Base-by-base conservation (phyloP, 2,888 invertebrate species). In the Yponomeuta plumbellus region DNA sequence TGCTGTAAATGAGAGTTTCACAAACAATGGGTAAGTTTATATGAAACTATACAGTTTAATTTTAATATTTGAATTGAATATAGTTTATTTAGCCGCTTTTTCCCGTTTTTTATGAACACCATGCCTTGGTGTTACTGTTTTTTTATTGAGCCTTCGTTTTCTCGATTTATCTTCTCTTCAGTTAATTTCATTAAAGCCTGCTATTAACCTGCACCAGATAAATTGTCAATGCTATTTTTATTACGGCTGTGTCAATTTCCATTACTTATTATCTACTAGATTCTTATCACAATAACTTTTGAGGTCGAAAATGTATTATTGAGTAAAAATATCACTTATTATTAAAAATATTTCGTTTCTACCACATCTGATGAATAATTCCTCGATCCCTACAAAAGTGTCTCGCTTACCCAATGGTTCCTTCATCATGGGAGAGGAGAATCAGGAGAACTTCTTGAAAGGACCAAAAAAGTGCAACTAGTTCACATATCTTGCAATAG, bases 11-110 rank as follows among this genome's bases (percentile, higher is more conserved):
- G 76, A 75, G 69, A 70, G 71, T 73, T 75, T 71, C 69, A 67
- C 72, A 71, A 69, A 83, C 75, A 78, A 89, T 89, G 89, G 89
- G 89, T 89, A 78, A 84, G 88, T 80, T 66, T 26, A 65, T 13
- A 52, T 17, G 5, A 52, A 56, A 64, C 65, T 56, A 64, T 56
- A 10, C 13, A 20, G 44, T 63, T 21, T 8, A 22, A 11, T 34
- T 0, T 61, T 34, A 17, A 52, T 52, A 8, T 17, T 52, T 13
- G 5, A 34, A 5, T 26, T 11, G 17, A 34, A 26, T 23, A 22
- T 23, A 23, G 6, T 22, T 11, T 21, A 59, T 23, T 59, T 11
- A 21, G 22, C 8, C 6, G 21, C 11, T 2, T 11, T 8, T 59
- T 3, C 21, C 11, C 59, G n/a, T 20, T 13, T 10, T n/a, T n/a